A percentile compares a stretch with the other conserved stretches of the same genome.
phyloP scores from a whole-genome alignment of 2,888 invertebrate species.

The Aleiodes alternator region DNA sequence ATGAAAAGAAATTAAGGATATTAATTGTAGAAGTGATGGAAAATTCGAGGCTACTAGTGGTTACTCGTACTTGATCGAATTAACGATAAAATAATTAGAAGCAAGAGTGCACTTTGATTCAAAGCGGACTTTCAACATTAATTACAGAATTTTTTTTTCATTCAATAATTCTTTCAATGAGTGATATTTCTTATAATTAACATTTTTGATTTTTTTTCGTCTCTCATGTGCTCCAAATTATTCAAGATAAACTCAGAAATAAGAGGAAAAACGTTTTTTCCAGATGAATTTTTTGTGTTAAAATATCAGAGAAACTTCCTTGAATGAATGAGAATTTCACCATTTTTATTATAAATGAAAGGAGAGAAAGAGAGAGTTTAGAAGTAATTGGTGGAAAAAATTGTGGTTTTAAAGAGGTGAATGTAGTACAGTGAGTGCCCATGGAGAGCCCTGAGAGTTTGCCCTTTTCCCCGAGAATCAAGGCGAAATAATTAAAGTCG shows the following conservation, averaged over 20 bases:
- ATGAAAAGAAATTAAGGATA: neutral
- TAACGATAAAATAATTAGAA: neutral
- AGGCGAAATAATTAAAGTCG: constrained; percentile 20
- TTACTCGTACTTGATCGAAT: neutral
- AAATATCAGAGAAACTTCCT: neutral
- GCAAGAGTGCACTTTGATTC: neutral
- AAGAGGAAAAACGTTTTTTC: too few species aligned
- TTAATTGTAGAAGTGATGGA: too few species aligned
- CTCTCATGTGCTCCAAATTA: neutral
- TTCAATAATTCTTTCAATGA: neutral
- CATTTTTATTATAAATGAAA: too few species aligned
- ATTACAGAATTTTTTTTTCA: neutral
- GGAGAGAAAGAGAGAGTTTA: neutral
- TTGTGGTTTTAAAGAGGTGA: neutral
- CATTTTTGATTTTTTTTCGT: neutral
- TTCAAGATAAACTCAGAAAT: too few species aligned
- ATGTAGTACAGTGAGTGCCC: constrained; percentile 17
- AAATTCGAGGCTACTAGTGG: too few species aligned
- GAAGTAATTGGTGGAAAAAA: constrained; percentile 26
- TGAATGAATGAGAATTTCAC: neutral
- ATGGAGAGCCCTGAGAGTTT: constrained; percentile 1
- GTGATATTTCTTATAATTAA: neutral
- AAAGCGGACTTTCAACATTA: neutral
- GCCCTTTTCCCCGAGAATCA: constrained; percentile 26
- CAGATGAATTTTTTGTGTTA: neutral